phyloP scores from a whole-genome alignment of 64 coral and sea anemone species.

The Hydrozoanthus tunicans region DNA sequence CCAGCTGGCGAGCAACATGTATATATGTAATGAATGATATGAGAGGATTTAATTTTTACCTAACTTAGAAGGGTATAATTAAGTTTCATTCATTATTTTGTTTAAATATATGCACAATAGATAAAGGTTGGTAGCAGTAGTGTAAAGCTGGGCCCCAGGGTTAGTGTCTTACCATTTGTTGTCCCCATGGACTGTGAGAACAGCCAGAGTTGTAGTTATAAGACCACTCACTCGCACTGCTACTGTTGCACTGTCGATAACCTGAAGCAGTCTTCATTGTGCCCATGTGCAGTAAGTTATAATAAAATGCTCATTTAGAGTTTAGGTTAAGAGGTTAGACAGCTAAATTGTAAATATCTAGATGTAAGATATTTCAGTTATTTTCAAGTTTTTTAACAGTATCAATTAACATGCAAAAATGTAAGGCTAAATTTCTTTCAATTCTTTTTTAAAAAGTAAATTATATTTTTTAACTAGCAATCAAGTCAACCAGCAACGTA shows the following conservation, averaged over 20 bases:
- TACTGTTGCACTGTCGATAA: not conserved
- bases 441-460: not conserved
- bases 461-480: not conserved
- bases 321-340: not conserved
- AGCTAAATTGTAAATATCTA: no score
- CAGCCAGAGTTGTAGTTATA: not conserved
- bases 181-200: not conserved
- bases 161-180: constrained; percentile 5
- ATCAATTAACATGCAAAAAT: not conserved
- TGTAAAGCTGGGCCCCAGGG: not conserved
- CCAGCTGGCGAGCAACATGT: no score
- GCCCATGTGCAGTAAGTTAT: not conserved
- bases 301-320: not conserved
- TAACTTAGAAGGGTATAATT: no score
- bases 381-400: no score
- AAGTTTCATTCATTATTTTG: not conserved
- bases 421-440: not conserved
- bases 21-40: no score
- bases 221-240: constrained; percentile 1
- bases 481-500: not conserved
- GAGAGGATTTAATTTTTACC: no score
- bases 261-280: not conserved
- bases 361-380: no score
- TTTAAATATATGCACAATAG: not conserved
- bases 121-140: not conserved